phyloP scores from a whole-genome alignment of 2,797 vertebrate species.

The Crenichthys baileyi region DNA sequence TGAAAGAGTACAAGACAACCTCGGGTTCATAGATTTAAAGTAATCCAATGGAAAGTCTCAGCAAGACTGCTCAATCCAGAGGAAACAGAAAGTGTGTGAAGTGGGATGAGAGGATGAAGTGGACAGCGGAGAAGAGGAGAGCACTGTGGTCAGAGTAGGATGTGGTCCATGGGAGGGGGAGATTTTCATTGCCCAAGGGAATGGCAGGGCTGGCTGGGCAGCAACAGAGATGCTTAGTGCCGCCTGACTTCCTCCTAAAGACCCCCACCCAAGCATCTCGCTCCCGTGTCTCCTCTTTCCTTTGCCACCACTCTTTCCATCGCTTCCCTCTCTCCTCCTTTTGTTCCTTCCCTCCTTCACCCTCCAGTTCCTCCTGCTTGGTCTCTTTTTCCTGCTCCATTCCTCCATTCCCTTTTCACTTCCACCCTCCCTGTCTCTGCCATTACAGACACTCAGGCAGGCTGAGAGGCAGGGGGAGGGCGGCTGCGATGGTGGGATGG shows the following conservation, averaged over 20 bases:
- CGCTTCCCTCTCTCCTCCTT: slow-evolving; percentile 65
- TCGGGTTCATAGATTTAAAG: slow-evolving; percentile 28
- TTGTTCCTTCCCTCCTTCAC: slow-evolving; percentile 84
- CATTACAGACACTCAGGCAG: slow-evolving; percentile 92
- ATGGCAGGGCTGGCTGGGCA: slow-evolving; percentile 94
- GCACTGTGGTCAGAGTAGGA: slow-evolving; percentile 33
- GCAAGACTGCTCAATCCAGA: slow-evolving; percentile 39
- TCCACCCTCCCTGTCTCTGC: slow-evolving; percentile 81
- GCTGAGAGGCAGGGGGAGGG: slow-evolving; percentile 46
- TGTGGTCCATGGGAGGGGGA: slow-evolving; percentile 34
- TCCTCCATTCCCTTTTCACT: slow-evolving; percentile 76
- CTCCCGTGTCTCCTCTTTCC: slow-evolving; percentile 78
- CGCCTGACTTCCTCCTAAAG: slow-evolving; percentile 96
- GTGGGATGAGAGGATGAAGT: slow-evolving; percentile 38
- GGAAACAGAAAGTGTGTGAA: slow-evolving; percentile 34
- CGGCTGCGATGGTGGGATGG: slow-evolving; percentile 46
- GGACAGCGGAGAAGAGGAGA: slow-evolving; percentile 32
- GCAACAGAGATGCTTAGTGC: slow-evolving; percentile 97
- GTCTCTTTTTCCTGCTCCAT: slow-evolving; percentile 81
- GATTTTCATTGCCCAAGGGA: slow-evolving; percentile 89
- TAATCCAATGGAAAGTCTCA: slow-evolving; percentile 36
- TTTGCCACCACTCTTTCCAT: slow-evolving; percentile 51
- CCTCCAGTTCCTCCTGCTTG: slow-evolving; percentile 73
- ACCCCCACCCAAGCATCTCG: slow-evolving; percentile 83
- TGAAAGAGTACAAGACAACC: slow-evolving; percentile 9